Conservation (phyloP, 2,888 invertebrate species). For the Pollenia angustigena region DNA sequence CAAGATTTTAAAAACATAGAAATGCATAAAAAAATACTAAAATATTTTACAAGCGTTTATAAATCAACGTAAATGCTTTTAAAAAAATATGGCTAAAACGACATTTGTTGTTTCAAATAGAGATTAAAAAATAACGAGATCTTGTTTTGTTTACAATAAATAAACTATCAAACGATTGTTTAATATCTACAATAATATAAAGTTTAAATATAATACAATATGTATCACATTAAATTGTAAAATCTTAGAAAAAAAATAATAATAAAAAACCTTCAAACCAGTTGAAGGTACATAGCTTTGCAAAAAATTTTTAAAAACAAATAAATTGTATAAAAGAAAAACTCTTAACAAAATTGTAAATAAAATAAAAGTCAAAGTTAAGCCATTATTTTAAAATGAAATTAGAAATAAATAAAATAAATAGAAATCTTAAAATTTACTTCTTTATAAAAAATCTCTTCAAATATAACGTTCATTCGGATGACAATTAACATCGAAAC, state of each 20-base stretch:
- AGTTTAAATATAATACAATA: slow-evolving; percentile 7
- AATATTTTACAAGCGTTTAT: too few species aligned
- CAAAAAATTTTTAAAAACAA: background rate
- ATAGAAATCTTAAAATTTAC: background rate
- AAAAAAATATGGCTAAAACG: slow-evolving; percentile 3
- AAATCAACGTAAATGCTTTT: background rate
- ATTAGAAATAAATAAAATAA: background rate
- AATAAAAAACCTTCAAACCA: slow-evolving; percentile 32
- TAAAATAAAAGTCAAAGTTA: slow-evolving; percentile 21
- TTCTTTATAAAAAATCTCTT: slow-evolving; percentile 11
- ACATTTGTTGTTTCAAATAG: background rate
- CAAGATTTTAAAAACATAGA: too few species aligned
- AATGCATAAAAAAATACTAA: too few species aligned
- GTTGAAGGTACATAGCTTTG: slow-evolving; percentile 24
- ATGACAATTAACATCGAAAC: background rate
- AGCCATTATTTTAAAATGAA: background rate
- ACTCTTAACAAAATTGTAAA: slow-evolving; percentile 7
- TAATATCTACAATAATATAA: slow-evolving; percentile 26
- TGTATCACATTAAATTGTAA: slow-evolving; percentile 26
- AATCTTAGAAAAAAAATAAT: slow-evolving; percentile 11
- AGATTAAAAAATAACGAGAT: slow-evolving; percentile 18
- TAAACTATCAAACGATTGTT: slow-evolving; percentile 14
- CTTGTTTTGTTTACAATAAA: background rate
- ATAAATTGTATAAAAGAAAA: slow-evolving; percentile 29
- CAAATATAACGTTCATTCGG: slow-evolving; percentile 35